Evolutionary conservation across 2,113 vertebrate genomes (phyloP), one percentile per base, ranked within the genome.

Genomic region (Brachyistius frenatus): DNA sequence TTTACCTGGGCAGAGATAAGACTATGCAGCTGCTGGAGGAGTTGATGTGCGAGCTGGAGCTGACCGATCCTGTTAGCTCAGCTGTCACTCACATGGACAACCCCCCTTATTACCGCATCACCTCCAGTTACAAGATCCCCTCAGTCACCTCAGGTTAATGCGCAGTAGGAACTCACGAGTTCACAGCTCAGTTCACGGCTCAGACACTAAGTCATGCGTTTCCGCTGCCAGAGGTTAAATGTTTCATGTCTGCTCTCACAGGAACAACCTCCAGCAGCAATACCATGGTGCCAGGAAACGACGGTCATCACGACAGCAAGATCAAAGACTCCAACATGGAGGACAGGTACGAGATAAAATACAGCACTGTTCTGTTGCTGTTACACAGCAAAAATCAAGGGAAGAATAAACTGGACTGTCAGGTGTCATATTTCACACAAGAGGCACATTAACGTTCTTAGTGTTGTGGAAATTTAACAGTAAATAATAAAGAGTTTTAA

Each of bases 201-300:
- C 8, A 4, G 46, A 11, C 31, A 3, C 5, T 47, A 3, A 7
- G 46, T 46, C 0, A 4, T 2, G 15, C 15, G 5, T 49, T 56
- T 33, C 5, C 5, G 39, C 14, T 62, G 9, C 10, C 15, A 5
- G 56, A 46, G 8, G 15, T 80, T 4, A 68, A 70, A 41, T 39
- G 15, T 68, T 30, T 68, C 5, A 4, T 72, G 3, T 81, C 11
- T 76, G 1, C 47, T 76, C 16, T 69, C 36, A 46, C 85, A 98
- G 98, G 98, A 93, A 99, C 98, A 87, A 97, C 97, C 76, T 99
- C 98, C 78, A 99, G 98, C 91, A 99, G 96, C 95, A 99, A 99
- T 95, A 99, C 98, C 66, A 99, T 99, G 97, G 97, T 99, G 83
- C 96, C 98, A 83, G 97, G 96, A 75, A 92, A 94, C 33, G 98